A percentile compares a stretch with the other conserved stretches of the same genome.
Evolutionary conservation across 1,140 invertebrate genomes (phyloP).

Genomic region (Tenebrio molitor): DNA sequence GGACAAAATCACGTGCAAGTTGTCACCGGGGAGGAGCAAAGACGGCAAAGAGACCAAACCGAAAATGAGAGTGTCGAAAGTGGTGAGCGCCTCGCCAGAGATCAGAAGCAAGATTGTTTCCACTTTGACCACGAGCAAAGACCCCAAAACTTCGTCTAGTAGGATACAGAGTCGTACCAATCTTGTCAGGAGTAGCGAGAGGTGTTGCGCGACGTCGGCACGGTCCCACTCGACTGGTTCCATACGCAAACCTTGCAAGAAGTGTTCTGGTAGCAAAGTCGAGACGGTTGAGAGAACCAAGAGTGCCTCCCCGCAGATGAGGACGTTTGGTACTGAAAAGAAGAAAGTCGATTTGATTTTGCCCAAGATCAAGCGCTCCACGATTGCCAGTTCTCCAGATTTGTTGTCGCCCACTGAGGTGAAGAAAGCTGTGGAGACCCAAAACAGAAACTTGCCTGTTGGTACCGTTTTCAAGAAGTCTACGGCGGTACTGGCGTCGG

Average conservation of each 20-base stretch:
- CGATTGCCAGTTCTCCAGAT: slow-evolving; percentile 68
- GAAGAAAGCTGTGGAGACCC: slow-evolving; percentile 70
- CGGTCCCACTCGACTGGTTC: slow-evolving; percentile 43
- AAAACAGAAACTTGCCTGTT: slow-evolving; percentile 58
- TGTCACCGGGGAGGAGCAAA: slow-evolving; percentile 68
- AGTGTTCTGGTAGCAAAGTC: slow-evolving; percentile 43
- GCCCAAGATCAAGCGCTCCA: slow-evolving; percentile 41
- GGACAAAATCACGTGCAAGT: slow-evolving; percentile 72
- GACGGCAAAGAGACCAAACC: slow-evolving; percentile 60
- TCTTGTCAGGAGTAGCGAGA: slow-evolving; percentile 28
- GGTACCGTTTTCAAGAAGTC: slow-evolving; percentile 66
- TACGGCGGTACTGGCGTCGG: slow-evolving; percentile 64
- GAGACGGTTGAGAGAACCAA: slow-evolving; percentile 43
- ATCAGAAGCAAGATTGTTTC: slow-evolving; percentile 56
- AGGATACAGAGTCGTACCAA: slow-evolving; percentile 58
- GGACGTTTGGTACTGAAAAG: slow-evolving; percentile 65
- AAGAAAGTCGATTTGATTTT: slow-evolving; percentile 57
- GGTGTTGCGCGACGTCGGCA: neutral
- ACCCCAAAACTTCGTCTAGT: slow-evolving; percentile 52
- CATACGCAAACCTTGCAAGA: slow-evolving; percentile 52
- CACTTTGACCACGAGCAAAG: slow-evolving; percentile 53
- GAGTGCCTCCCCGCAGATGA: slow-evolving; percentile 65
- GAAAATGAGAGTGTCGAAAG: slow-evolving; percentile 64
- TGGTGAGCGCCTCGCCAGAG: slow-evolving; percentile 64
- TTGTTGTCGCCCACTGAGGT: slow-evolving; percentile 73